Evolutionary conservation across 2,797 vertebrate genomes (phyloP).

Genomic region (Nannoperca obscura): DNA sequence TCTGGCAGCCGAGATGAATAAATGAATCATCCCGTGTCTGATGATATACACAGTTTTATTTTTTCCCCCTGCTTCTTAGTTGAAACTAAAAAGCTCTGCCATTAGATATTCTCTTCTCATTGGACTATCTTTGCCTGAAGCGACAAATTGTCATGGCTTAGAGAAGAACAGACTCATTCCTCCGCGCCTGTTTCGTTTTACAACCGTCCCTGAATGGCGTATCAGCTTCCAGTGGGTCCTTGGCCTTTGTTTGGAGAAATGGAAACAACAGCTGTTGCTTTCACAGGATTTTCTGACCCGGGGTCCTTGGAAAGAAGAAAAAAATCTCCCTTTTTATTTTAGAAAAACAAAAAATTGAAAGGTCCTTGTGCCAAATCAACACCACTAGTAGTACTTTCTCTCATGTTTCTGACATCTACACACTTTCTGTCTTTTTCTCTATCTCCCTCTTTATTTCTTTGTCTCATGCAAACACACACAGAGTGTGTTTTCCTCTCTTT

Average conservation of each 20-base stretch:
- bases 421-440: slow-evolving; percentile 30
- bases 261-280: slow-evolving; percentile 94
- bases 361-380: slow-evolving; percentile 83
- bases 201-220: slow-evolving; percentile 73
- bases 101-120: slow-evolving; percentile 56
- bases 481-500: slow-evolving; percentile 1
- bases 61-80: slow-evolving; percentile 14
- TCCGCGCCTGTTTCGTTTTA: slow-evolving; percentile 68
- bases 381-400: slow-evolving; percentile 64
- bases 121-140: slow-evolving; percentile 55
- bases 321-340: slow-evolving; percentile 65
- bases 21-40: slow-evolving; percentile 63
- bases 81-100: slow-evolving; percentile 42
- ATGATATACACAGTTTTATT: slow-evolving; percentile 37
- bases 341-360: slow-evolving; percentile 60
- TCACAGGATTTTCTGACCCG: slow-evolving; percentile 91
- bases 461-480: slow-evolving; percentile 14
- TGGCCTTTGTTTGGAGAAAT: slow-evolving; percentile 79
- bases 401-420: slow-evolving; percentile 48
- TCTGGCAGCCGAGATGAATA: slow-evolving; percentile 67
- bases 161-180: slow-evolving; percentile 66
- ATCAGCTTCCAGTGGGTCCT: slow-evolving; percentile 81
- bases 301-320: slow-evolving; percentile 72
- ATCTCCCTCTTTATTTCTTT: not conserved
- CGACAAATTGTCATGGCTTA: slow-evolving; percentile 58